Evolutionary conservation across 2,797 vertebrate genomes (phyloP).

Genomic region (Oreochromis grahami): DNA sequence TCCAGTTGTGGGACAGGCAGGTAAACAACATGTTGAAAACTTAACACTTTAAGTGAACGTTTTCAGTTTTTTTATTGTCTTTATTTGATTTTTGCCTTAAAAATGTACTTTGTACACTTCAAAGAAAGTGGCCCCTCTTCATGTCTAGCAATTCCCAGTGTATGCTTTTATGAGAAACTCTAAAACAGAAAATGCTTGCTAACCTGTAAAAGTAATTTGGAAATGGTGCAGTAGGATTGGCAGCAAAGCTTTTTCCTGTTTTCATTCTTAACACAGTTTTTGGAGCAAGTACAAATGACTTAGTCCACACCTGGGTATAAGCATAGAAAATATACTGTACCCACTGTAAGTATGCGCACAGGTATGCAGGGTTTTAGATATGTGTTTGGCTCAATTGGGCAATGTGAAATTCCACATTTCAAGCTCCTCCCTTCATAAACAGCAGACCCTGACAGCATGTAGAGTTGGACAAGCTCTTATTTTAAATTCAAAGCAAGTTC

Average conservation of each 20-base stretch:
- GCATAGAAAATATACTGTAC: constrained; percentile 43
- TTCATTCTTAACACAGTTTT: constrained; percentile 32
- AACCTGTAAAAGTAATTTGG: not conserved
- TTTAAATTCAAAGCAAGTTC: constrained; percentile 15
- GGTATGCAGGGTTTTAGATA: constrained; percentile 29
- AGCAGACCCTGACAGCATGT: constrained; percentile 11
- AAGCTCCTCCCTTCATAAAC: constrained; percentile 40
- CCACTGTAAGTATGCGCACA: constrained; percentile 24
- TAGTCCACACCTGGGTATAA: constrained; percentile 42
- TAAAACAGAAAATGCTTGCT: not conserved
- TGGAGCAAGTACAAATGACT: constrained; percentile 9
- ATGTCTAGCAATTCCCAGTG: not conserved
- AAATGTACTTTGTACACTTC: not conserved
- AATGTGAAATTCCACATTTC: constrained; percentile 66
- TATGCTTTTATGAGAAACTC: not conserved
- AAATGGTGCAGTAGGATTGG: not conserved
- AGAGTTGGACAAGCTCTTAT: constrained; percentile 9
- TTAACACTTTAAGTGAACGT: not conserved
- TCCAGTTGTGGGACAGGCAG: not conserved
- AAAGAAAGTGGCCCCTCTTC: not conserved
- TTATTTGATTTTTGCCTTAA: not conserved
- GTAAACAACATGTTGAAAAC: not conserved
- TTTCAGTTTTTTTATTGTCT: not conserved
- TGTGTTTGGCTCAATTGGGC: constrained; percentile 32
- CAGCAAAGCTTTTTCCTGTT: not conserved